These are phyloP conservation scores for Cheumatopsyche charites DNA, from an alignment of 1,140 invertebrate genomes.

Conservation along the genomic window DNA sequence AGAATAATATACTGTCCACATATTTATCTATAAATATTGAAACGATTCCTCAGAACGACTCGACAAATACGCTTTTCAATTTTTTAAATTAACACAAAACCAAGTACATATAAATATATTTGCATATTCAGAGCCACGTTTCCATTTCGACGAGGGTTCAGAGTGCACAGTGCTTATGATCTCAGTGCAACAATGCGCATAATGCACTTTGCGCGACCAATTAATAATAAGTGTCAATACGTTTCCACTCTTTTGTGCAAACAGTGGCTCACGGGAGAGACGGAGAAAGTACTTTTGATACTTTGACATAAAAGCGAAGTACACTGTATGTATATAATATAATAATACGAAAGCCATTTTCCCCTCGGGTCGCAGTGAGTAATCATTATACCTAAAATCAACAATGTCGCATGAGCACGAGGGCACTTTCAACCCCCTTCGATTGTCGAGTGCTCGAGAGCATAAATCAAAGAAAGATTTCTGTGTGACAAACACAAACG, in stretches of 20 bases:
- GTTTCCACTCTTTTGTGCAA: not conserved
- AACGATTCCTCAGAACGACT: too few species aligned
- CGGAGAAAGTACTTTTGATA: too few species aligned
- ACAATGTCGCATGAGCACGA: slow-evolving; percentile 9
- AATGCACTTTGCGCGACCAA: not conserved
- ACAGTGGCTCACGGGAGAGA: too few species aligned
- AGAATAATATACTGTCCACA: too few species aligned
- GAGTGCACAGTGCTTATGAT: not conserved
- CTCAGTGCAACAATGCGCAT: not conserved
- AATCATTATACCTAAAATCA: slow-evolving; percentile 20
- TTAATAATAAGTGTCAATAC: not conserved
- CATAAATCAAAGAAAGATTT: slow-evolving; percentile 22
- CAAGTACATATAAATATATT: too few species aligned
- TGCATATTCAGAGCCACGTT: too few species aligned
- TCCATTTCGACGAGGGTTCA: not conserved
- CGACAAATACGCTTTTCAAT: too few species aligned
- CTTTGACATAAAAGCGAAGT: too few species aligned
- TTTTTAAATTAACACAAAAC: too few species aligned
- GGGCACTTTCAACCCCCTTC: slow-evolving; percentile 14
- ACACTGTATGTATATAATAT: not conserved
- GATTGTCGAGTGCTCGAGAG: slow-evolving; percentile 11
- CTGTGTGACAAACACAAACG: not conserved
- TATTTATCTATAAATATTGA: too few species aligned
- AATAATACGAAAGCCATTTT: too few species aligned
- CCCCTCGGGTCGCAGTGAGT: slow-evolving; percentile 11